Evolutionary conservation across 2,797 vertebrate genomes (phyloP).

Genomic region (Rhodeus uyekii): DNA sequence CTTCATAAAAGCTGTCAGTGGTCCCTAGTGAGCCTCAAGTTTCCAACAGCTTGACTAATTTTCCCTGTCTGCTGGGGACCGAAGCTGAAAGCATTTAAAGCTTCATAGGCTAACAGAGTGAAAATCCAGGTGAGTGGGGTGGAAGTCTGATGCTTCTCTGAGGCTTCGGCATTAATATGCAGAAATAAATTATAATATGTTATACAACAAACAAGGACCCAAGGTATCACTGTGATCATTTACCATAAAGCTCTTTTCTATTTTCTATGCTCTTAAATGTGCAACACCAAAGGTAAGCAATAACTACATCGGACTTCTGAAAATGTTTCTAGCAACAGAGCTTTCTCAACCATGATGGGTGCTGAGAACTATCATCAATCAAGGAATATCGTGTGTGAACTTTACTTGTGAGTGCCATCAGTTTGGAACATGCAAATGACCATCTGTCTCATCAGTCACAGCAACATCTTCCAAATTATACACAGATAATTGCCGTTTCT

Average conservation of each 20-base stretch:
- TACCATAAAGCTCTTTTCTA: neutral
- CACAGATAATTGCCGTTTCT: conserved; percentile 54
- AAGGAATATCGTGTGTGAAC: conserved; percentile 42
- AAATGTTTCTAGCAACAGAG: neutral
- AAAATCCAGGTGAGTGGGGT: conserved; percentile 40
- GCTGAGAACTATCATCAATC: conserved; percentile 16
- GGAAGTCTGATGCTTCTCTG: conserved; percentile 36
- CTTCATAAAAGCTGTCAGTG: conserved; percentile 24
- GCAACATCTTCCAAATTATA: conserved; percentile 42
- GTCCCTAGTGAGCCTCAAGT: conserved; percentile 40
- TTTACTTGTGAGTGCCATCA: conserved; percentile 28
- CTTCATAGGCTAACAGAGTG: conserved; percentile 20
- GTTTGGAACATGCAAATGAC: conserved; percentile 53
- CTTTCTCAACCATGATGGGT: neutral
- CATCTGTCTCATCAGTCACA: conserved; percentile 56
- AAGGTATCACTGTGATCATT: neutral
- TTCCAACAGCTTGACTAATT: conserved; percentile 53
- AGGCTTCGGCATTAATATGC: conserved; percentile 22
- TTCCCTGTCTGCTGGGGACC: conserved; percentile 38
- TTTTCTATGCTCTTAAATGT: neutral
- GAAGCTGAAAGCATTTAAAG: conserved; percentile 19
- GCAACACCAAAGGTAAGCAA: neutral
- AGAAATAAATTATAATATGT: conserved; percentile 49
- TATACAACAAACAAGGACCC: conserved; percentile 47
- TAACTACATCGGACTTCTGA: neutral